Evolutionary conservation across 2,888 invertebrate species (phyloP).

Genomic region (Drosophila putrida): DNA sequence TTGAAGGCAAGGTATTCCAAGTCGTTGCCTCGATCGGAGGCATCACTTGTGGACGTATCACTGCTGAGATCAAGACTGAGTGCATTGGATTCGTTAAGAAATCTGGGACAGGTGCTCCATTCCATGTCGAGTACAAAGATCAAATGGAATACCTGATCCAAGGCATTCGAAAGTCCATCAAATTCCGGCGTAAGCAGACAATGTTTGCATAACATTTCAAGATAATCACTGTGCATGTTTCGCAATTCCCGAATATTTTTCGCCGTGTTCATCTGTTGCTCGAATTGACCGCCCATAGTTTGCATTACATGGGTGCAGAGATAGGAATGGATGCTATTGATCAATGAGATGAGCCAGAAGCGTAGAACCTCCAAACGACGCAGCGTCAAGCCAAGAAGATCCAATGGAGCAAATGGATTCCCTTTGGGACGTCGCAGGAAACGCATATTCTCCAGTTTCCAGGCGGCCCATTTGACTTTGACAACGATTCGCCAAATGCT

Average conservation of each 20-base stretch:
- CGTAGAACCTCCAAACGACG: slow-evolving; percentile 86
- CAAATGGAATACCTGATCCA: slow-evolving; percentile 83
- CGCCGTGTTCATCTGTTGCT: slow-evolving; percentile 74
- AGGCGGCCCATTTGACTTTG: slow-evolving; percentile 87
- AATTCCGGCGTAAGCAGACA: slow-evolving; percentile 78
- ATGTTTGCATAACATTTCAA: slow-evolving; percentile 78
- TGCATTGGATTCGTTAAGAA: slow-evolving; percentile 65
- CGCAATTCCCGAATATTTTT: slow-evolving; percentile 81
- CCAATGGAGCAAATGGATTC: slow-evolving; percentile 73
- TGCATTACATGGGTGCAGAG: slow-evolving; percentile 86
- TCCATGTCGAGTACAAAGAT: slow-evolving; percentile 82
- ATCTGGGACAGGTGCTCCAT: slow-evolving; percentile 78
- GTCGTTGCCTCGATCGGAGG: neutral
- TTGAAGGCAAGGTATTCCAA: slow-evolving; percentile 71
- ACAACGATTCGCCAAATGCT: slow-evolving; percentile 86
- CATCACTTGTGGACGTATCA: slow-evolving; percentile 7
- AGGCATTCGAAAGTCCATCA: slow-evolving; percentile 64
- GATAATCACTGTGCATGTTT: slow-evolving; percentile 82
- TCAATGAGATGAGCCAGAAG: slow-evolving; percentile 87
- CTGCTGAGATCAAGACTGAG: slow-evolving; percentile 26
- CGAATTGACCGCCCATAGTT: slow-evolving; percentile 79
- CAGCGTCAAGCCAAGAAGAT: slow-evolving; percentile 80
- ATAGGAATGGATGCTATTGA: slow-evolving; percentile 86
- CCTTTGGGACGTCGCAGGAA: slow-evolving; percentile 79
- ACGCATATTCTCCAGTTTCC: slow-evolving; percentile 86